Evolutionary conservation across 2,113 vertebrate species (phyloP), one percentile per base, ranked within the genome.

Genomic region (Theristicus caerulescens): DNA sequence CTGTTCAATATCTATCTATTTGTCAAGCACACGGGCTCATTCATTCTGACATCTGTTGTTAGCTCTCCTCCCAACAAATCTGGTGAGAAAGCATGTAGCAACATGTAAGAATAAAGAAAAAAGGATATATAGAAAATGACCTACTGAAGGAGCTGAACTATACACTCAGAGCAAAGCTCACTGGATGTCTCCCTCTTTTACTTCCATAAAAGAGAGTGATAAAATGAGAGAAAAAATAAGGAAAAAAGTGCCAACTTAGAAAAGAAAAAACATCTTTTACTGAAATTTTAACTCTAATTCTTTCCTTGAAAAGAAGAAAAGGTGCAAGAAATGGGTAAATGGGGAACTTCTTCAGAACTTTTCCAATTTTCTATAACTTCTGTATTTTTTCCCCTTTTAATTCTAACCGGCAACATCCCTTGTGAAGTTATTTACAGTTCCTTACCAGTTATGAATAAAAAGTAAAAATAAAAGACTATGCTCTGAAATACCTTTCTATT

Each of bases 351-450:
- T 29, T 32, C 36, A 67, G 52, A 94, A 93, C 80, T 88, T 92
- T 74, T 84, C 72, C 66, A 71, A 77, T 83, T 90, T 88, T 67
- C 64, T 73, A 0, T 29, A 64, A 47, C 76, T 83, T 72, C 29
- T 4, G 1, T 10, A 3, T 42, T 47, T 76, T 77, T 69, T 38
- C 27, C 8, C 14, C 7, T 79, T 93, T 83, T 93, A 84, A 92
- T 94, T 92, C 57, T 72, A 86, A 82, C 87, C 65, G 82, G 59
- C 55, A 82, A 57, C 40, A 82, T 84, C 44, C 38, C 31, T 78
- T 94, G 77, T 69, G 61, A 96, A 94, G 77, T 88, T 92, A 95
- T 96, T 95, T 94, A 93, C 95, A 95, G 66, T 79, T 91, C 61
- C 46, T 74, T 85, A 51, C 49, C 38, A 40, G 81, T 82, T 85